Evolutionary conservation across 2,797 vertebrate genomes (phyloP), one percentile per base, ranked within the genome.

Genomic region (Hyperoplus immaculatus): DNA sequence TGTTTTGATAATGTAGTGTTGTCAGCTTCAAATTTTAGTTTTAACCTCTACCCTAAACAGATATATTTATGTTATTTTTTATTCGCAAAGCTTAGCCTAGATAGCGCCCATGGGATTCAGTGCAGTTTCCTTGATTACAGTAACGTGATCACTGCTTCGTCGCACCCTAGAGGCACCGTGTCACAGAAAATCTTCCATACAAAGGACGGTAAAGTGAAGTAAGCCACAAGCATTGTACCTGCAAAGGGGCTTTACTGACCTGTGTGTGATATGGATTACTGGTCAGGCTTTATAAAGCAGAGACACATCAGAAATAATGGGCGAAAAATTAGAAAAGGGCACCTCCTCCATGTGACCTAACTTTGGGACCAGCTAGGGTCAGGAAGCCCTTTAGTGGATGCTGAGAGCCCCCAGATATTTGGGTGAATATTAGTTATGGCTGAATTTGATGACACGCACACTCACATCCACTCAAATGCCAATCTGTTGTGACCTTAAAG

Each of bases 301-400:
- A 71, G 43, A 72, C 15, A 46, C 57, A 68, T 72, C 8, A 10
- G 55, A 67, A 49, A 57, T 71, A 81, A 85, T 83, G 69, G 59
- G 16, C 29, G 29, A 29, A 29, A 29, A 29, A 29, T 29, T 29
- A 29, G 29, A 29, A 29, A 29, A 29, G 29, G 29, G 29, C 29
- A 29, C 29, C 29, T 29, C 29, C 29, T 29, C 29, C 29, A 29
- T 3, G 29, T 29, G 29, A 29, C 29, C 29, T 29, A 29, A 29
- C 29, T 29, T 29, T 29, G 29, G 29, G 29, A 29, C 29, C 29
- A 29, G 29, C 29, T 29, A 29, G 29, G 29, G 29, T 29, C 29
- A 29, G 29, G 29, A 29, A 29, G 29, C 29, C 29, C 29, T 29
- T 29, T 29, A 29, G 29, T 29, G 29, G 29, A 3, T 29, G 29